Evolutionary conservation across 2,888 invertebrate species (phyloP).

Genomic region (Podabrus alpinus): DNA sequence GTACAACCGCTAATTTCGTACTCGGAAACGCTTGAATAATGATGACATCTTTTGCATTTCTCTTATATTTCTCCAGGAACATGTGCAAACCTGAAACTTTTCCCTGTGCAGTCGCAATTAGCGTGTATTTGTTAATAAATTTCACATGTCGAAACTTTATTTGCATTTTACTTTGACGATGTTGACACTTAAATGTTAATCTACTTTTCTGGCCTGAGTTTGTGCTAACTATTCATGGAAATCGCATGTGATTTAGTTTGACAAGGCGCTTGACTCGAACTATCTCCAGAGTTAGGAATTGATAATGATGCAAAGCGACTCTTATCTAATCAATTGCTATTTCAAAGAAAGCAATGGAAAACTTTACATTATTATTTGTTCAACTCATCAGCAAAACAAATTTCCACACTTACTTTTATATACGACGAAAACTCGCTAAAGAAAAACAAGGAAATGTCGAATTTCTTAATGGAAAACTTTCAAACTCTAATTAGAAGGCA

Average conservation of each 20-base stretch:
- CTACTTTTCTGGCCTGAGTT: background rate
- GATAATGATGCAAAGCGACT: background rate
- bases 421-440: background rate
- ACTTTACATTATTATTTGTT: background rate
- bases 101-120: background rate
- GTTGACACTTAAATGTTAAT: background rate
- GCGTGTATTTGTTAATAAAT: background rate
- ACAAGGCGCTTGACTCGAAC: background rate
- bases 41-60: conserved; percentile 1
- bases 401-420: background rate
- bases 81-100: background rate
- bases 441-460: background rate
- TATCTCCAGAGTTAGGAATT: background rate
- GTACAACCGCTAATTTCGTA: conserved; percentile 21
- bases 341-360: background rate
- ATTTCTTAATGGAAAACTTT: background rate
- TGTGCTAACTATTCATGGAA: background rate
- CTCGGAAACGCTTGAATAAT: conserved; percentile 17
- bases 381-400: background rate
- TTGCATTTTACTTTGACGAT: background rate
- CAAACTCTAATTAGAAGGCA: background rate
- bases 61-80: background rate
- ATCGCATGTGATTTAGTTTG: background rate
- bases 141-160: background rate
- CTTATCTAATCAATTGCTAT: background rate